A percentile compares a stretch with the other conserved stretches of the same genome.
Evolutionary conservation across 2,113 vertebrate species (phyloP).

Genomic region (Pseudorasbora parva): DNA sequence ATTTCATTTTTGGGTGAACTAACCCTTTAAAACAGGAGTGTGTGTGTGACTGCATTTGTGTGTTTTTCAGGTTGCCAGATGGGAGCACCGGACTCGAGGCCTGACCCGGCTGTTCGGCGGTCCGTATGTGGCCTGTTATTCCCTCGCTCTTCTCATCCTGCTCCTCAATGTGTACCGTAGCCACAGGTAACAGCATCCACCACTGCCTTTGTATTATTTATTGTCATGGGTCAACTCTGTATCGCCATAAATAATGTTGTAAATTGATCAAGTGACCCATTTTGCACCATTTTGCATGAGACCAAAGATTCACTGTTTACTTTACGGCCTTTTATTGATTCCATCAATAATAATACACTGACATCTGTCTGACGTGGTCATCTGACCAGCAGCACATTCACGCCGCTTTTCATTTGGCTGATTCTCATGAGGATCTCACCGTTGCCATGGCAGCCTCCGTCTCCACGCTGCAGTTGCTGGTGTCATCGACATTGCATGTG

Average conservation of each 20-base stretch:
- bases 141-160: constrained; percentile 80
- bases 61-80: constrained; percentile 83
- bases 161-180: constrained; percentile 86
- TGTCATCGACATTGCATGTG: constrained; percentile 2
- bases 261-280: background rate
- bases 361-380: background rate
- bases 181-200: constrained; percentile 82
- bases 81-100: constrained; percentile 84
- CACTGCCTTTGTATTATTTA: background rate
- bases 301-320: background rate
- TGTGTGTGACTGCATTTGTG: constrained; percentile 16
- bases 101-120: constrained; percentile 82
- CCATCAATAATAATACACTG: constrained; percentile 15
- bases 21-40: no score
- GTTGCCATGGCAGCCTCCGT: constrained; percentile 38
- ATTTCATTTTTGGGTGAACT: no score
- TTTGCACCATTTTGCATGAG: background rate
- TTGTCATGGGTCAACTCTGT: background rate
- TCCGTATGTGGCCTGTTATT: constrained; percentile 83
- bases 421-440: background rate
- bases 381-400: constrained; percentile 4
- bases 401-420: constrained; percentile 21
- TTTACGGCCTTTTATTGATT: background rate
- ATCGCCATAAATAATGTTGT: background rate
- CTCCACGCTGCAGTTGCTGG: background rate